phyloP scores from a whole-genome alignment of 2,113 vertebrate genomes.

The Planiliza haematocheilus region DNA sequence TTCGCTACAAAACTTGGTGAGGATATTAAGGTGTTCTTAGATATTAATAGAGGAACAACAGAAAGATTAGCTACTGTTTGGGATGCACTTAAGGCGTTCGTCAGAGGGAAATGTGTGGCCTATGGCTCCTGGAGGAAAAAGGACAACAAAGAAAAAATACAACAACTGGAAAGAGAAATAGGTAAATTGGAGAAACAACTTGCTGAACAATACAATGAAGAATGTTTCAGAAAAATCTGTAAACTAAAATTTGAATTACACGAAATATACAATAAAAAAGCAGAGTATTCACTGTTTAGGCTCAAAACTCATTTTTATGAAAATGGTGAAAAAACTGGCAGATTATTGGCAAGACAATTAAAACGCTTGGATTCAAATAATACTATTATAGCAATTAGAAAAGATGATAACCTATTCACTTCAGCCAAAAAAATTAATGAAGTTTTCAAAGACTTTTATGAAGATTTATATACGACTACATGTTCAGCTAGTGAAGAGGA shows the following conservation, averaged over 20 bases:
- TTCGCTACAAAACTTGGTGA: no score
- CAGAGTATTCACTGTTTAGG: neutral
- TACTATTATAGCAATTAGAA: neutral
- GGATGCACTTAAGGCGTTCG: no score
- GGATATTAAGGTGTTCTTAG: no score
- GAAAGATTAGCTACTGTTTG: no score
- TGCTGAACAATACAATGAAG: neutral
- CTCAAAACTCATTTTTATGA: slow-evolving; percentile 6
- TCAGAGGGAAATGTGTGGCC: no score
- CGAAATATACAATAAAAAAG: neutral
- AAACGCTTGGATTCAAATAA: neutral
- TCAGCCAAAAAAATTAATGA: neutral
- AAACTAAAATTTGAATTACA: neutral
- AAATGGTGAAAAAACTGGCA: neutral
- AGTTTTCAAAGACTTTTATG: neutral
- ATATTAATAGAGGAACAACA: no score
- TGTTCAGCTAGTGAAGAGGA: neutral
- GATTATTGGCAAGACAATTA: neutral
- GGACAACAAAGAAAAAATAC: neutral
- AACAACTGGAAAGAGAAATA: no score
- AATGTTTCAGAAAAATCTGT: neutral
- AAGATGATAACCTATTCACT: neutral
- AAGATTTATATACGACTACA: neutral
- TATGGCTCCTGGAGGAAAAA: neutral
- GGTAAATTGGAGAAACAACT: neutral